Percentiles rank a stretch among this genome's conserved stretches.
Evolutionary conservation across 2,888 invertebrate genomes (phyloP).

Genomic region (Dorcus hopei): DNA sequence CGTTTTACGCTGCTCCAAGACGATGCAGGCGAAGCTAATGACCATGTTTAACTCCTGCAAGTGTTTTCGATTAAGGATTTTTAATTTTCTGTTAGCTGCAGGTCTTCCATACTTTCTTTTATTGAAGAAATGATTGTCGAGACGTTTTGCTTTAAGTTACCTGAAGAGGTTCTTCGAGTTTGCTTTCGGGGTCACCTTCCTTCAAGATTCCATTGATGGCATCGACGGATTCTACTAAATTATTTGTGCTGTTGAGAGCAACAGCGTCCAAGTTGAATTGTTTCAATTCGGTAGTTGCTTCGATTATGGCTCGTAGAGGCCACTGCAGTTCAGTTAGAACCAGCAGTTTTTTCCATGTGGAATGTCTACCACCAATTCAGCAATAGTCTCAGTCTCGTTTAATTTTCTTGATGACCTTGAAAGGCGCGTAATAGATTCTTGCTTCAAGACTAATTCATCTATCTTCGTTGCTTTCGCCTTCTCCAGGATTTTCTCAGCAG

Average conservation of each 20-base stretch:
- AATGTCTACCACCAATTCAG: slow-evolving; percentile 18
- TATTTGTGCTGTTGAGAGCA: slow-evolving; percentile 31
- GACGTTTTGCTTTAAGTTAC: slow-evolving; percentile 25
- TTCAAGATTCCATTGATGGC: slow-evolving; percentile 24
- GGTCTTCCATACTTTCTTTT: slow-evolving; percentile 10
- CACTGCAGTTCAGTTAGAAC: slow-evolving; percentile 37
- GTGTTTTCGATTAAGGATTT: slow-evolving; percentile 29
- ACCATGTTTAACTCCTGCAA: slow-evolving; percentile 33
- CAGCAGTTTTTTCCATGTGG: slow-evolving; percentile 23
- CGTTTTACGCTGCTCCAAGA: slow-evolving; percentile 31
- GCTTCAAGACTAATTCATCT: slow-evolving; percentile 7
- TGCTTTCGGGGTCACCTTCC: slow-evolving; percentile 15
- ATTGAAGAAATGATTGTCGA: slow-evolving; percentile 3
- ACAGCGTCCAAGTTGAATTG: slow-evolving; percentile 23
- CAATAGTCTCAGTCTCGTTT: slow-evolving; percentile 26
- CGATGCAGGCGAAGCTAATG: slow-evolving; percentile 33
- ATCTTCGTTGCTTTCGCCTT: slow-evolving; percentile 23
- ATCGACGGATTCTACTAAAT: slow-evolving; percentile 33
- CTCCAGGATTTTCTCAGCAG: slow-evolving; percentile 36
- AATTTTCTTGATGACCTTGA: slow-evolving; percentile 26
- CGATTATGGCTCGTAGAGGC: slow-evolving; percentile 35
- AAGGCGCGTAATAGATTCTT: slow-evolving; percentile 15
- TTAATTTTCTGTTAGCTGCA: neutral
- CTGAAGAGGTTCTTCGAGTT: slow-evolving; percentile 33
- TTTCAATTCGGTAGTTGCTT: slow-evolving; percentile 21